Evolutionary conservation across 2,888 invertebrate genomes (phyloP).

Genomic region (Lasioglossum vierecki): DNA sequence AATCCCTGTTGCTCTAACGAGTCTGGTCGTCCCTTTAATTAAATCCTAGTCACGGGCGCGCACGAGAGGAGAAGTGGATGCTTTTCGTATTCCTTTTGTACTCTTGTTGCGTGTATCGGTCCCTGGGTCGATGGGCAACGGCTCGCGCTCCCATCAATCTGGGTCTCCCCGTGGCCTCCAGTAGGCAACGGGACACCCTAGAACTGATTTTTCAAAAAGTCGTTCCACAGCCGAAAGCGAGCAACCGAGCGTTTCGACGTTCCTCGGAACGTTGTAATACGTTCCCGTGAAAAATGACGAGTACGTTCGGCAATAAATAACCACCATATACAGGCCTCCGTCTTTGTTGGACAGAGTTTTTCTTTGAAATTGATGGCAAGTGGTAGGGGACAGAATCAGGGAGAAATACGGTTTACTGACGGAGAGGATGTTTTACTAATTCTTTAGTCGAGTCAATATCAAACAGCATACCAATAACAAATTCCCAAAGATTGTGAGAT

Average conservation of each 20-base stretch:
- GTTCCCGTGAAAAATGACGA: constrained; percentile 62
- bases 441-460: not conserved
- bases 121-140: constrained; percentile 26
- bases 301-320: constrained; percentile 60
- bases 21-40: constrained; percentile 36
- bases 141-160: constrained; percentile 48
- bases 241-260: constrained; percentile 1
- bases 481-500: too few relatives aligned
- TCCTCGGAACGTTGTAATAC: constrained; percentile 42
- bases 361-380: not conserved
- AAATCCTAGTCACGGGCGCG: constrained; percentile 35
- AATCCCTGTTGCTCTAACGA: constrained; percentile 25
- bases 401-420: not conserved
- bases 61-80: not conserved
- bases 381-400: not conserved
- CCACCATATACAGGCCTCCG: constrained; percentile 17
- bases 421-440: not conserved
- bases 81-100: not conserved
- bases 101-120: not conserved
- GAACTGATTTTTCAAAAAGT: constrained; percentile 63
- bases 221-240: constrained; percentile 28
- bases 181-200: constrained; percentile 27
- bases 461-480: too few relatives aligned
- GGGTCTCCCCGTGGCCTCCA: constrained; percentile 24
- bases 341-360: not conserved